Base-by-base conservation (phyloP, 2,888 invertebrate species). In the Nomada ferruginata region DNA sequence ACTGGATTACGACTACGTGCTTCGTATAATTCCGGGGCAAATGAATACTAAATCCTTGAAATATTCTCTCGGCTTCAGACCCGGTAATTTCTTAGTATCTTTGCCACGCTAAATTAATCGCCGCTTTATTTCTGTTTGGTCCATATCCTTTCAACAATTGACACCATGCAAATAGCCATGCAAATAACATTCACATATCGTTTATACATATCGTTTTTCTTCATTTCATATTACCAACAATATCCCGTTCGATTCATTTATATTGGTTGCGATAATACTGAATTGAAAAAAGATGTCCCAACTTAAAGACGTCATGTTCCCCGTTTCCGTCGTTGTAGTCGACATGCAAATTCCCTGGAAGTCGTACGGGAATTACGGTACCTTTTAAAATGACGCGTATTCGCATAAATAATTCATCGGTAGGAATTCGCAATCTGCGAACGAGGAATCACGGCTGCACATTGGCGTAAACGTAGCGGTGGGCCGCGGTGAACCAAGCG, bases 341-440 rank as follows among this genome's bases (percentile, higher is more conserved):
- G 52, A 59, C 42, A 60, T 64, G 66, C 65, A 53, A 29, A 60
- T n/a, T 59, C 71, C 64, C 10, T 36, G 55, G 69, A 47, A 59
- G 61, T 64, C 75, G 76, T 47, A 42, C 57, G 63, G 79, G 83
- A 87, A 88, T 89, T 86, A 85, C 83, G 85, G 52, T 65, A 70
- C 83, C 83, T 85, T 89, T 91, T 91, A 87, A 91, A 91, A 86
- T 80, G 85, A 78, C 84, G 85, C 80, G 74, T 88, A 88, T 86
- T 89, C 86, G 79, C 84, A 90, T 91, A 88, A 92, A 91, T 92
- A 91, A 92, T 92, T 91, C 90, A 91, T 91, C 74, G 83, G 50
- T 47, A 71, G 76, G 61, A 79, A 79, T 85, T 83, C 70, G 66
- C 84, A 85, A 85, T 81, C 73, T 61, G 61, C 63, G 77, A 64